Evolutionary conservation across 2,888 invertebrate species (phyloP).

Genomic region (Epinotia bilunana): DNA sequence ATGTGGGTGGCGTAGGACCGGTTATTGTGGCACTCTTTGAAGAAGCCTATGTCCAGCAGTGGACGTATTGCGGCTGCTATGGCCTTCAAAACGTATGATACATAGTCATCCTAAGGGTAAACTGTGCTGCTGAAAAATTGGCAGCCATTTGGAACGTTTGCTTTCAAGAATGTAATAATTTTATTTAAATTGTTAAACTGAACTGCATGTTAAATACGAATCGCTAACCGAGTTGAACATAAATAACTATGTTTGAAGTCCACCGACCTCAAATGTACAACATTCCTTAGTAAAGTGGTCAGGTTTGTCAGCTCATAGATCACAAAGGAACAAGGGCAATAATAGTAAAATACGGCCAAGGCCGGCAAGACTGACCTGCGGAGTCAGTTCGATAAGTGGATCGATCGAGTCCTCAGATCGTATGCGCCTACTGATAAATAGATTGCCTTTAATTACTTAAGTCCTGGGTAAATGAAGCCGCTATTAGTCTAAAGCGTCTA

Average conservation of each 20-base stretch:
- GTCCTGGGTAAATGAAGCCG: neutral
- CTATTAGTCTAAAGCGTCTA: too few species aligned
- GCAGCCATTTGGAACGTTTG: too few species aligned
- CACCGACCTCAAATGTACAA: neutral
- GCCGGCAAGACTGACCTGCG: conserved; percentile 14
- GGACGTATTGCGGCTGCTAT: too few species aligned
- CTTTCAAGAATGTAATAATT: too few species aligned
- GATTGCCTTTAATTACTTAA: conserved; percentile 13
- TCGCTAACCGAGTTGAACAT: neutral
- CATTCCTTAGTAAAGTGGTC: conserved; percentile 16
- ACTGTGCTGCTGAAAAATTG: too few species aligned
- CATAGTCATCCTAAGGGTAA: too few species aligned
- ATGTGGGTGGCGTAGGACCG: too few species aligned
- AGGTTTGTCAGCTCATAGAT: conserved; percentile 23
- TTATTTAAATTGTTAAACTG: neutral
- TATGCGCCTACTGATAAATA: conserved; percentile 8
- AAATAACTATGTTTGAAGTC: neutral
- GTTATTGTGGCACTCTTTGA: too few species aligned
- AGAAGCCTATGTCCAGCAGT: too few species aligned
- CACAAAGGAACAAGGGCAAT: conserved; percentile 21
- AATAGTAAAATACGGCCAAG: conserved; percentile 18
- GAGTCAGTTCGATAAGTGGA: conserved; percentile 28
- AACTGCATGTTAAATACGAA: too few species aligned
- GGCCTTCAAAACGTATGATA: too few species aligned
- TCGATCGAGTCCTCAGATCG: conserved; percentile 14